Evolutionary conservation across 2,888 invertebrate species (phyloP), one percentile per base, ranked within the genome.

Genomic region (Melipona bicolor): DNA sequence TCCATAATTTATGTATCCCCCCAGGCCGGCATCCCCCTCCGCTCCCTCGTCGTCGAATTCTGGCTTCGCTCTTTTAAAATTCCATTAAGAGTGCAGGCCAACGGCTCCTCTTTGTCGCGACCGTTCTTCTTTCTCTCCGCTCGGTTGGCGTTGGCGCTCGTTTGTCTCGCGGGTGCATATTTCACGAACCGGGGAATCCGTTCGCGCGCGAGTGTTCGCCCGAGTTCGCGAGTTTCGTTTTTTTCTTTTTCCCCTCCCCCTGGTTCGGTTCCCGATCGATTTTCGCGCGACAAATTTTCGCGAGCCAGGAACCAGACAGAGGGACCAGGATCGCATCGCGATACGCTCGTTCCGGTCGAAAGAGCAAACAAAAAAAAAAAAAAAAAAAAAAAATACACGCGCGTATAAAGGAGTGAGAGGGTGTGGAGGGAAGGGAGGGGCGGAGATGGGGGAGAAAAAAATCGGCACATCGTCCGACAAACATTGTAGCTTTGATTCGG

Each of bases 1-100:
- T 88, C 84, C 87, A 89, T 89, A 87, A 89, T 88, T 89, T 88
- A 89, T 89, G 89, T 90, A 90, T 89, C 61, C 86, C 86, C 81
- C 82, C 80, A 59, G 81, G 79, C 81, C 87, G 79, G 43, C 43
- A 1, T 11, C 43, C 83, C 84, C 85, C 78, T 82, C 77, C 84
- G 82, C 9, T 43, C 9, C 43, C 43, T 32, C 77, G 75, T 76
- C 88, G 79, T 79, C 81, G 83, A 81, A 86, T 83, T 87, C 84
- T 77, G 73, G 78, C 84, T 71, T 77, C 84, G 83, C 90, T 89
- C 86, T 84, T 89, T 89, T 90, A 89, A 89, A 89, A 89, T 89
- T 89, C 89, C 89, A 89, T 89, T 89, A 89, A 87, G 87, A 83
- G 85, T 84, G 83, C 85, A 82, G 70, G 62, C 77, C 71, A 62